A percentile compares a stretch with the other conserved stretches of the same genome.
phyloP scores from a whole-genome alignment of 2,797 vertebrate genomes.

The Mormyrops boulengeri region DNA sequence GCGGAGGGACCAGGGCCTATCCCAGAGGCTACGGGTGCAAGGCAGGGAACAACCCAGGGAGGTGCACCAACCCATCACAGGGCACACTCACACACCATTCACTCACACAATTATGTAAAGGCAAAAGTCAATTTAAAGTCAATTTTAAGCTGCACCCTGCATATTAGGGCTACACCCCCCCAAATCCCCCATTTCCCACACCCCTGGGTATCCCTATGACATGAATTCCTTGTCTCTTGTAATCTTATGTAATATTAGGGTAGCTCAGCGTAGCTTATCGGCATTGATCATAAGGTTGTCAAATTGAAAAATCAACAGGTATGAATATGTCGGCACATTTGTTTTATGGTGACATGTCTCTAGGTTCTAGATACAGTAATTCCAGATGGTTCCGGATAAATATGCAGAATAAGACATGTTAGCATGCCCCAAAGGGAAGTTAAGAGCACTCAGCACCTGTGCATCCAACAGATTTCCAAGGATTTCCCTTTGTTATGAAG shows the following conservation, averaged over 20 bases:
- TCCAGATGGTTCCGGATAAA: neutral
- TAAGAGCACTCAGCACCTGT: neutral
- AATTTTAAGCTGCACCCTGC: neutral
- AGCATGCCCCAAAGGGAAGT: neutral
- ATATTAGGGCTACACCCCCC: neutral
- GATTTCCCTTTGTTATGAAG: neutral
- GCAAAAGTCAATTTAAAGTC: neutral
- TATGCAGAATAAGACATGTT: neutral
- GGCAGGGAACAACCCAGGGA: neutral
- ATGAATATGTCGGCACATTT: neutral
- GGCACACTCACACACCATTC: neutral
- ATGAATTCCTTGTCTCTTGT: neutral
- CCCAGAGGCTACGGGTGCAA: neutral
- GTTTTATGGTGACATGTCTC: neutral
- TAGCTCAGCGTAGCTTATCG: neutral
- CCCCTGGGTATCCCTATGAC: neutral
- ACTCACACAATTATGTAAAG: neutral
- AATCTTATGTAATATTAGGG: neutral
- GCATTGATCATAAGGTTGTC: neutral
- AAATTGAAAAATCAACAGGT: neutral
- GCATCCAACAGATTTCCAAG: conserved; percentile 17
- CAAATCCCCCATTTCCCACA: neutral
- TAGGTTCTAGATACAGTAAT: neutral
- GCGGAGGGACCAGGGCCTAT: neutral
- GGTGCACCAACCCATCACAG: neutral